A percentile compares a stretch with the other conserved stretches of the same genome.
Evolutionary conservation across 2,113 vertebrate genomes (phyloP).

Genomic region (Nansenia antarctica): DNA sequence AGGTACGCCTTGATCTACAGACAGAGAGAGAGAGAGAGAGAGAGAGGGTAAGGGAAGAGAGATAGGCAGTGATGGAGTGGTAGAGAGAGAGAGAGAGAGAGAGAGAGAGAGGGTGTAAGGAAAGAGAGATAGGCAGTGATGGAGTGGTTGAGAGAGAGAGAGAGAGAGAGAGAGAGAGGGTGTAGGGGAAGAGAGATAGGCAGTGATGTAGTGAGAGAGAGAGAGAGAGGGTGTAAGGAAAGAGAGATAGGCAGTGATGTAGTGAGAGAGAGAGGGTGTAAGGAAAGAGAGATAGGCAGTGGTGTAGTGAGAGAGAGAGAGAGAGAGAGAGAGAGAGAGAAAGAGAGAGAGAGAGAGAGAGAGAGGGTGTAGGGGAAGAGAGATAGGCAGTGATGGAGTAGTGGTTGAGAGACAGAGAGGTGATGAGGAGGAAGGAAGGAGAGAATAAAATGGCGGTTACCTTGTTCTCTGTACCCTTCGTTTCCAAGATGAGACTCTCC

Average conservation of each 20-base stretch:
- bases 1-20: slow-evolving; percentile 89
- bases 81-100: background rate
- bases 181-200: too few species aligned
- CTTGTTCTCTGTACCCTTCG: slow-evolving; percentile 90
- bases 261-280: background rate
- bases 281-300: background rate
- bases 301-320: too few species aligned
- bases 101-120: too few species aligned
- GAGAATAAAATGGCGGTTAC: slow-evolving; percentile 54
- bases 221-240: background rate
- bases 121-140: background rate
- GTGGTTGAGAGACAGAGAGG: background rate
- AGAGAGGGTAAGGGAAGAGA: slow-evolving; percentile 3
- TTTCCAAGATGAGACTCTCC: slow-evolving; percentile 90
- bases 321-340: too few species aligned
- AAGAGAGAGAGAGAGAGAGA: background rate
- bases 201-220: background rate
- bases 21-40: background rate
- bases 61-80: background rate
- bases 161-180: too few species aligned
- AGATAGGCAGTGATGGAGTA: too few species aligned
- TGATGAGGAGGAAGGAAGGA: background rate
- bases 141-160: background rate
- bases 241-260: background rate
- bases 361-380: too few species aligned